Evolutionary conservation across 2,113 vertebrate genomes (phyloP).

Genomic region (Leucosticte australis): DNA sequence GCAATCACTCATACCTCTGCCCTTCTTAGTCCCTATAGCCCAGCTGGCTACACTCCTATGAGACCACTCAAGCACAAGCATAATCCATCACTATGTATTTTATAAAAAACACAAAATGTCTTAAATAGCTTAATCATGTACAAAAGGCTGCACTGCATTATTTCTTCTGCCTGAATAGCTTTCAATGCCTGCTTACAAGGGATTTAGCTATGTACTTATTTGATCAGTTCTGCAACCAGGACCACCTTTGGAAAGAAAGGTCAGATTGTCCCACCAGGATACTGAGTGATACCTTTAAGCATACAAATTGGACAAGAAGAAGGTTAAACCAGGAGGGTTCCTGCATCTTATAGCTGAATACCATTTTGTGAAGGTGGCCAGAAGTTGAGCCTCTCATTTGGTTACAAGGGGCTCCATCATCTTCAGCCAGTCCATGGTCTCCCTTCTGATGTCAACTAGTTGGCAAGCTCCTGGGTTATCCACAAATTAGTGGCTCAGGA

Average conservation of each 20-base stretch:
- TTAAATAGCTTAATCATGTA: neutral
- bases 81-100: neutral
- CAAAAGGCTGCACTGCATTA: neutral
- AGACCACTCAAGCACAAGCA: neutral
- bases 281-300: neutral
- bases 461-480: neutral
- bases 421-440: neutral
- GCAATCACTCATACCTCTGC: neutral
- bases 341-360: neutral
- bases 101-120: neutral
- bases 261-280: neutral
- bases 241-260: neutral
- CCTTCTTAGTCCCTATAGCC: neutral
- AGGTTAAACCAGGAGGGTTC: neutral
- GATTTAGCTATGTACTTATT: neutral
- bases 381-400: neutral
- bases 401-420: neutral
- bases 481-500: neutral
- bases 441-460: neutral
- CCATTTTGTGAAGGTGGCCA: neutral
- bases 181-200: neutral
- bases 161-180: rapidly evolving
- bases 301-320: neutral
- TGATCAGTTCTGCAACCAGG: neutral
- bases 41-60: neutral